A percentile compares a stretch with the other conserved stretches of the same genome.
Conservation (phyloP, 92 coral and sea anemone species). For the Epizoanthus fatuus region DNA sequence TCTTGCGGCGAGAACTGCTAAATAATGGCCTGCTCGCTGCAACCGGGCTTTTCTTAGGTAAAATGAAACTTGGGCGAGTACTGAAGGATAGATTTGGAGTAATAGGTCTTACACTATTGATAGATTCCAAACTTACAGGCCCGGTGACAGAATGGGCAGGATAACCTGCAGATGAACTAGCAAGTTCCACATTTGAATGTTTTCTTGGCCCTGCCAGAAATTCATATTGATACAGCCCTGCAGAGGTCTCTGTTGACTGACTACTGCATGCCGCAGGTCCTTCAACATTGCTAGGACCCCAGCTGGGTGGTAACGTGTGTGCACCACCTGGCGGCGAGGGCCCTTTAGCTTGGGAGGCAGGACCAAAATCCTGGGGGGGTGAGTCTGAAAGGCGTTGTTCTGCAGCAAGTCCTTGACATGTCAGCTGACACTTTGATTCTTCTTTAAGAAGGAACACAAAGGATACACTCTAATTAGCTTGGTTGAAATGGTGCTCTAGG, state of each 20-base stretch:
- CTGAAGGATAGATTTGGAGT: slow-evolving; percentile 26
- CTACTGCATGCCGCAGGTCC: neutral
- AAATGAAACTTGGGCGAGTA: slow-evolving; percentile 51
- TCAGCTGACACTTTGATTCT: slow-evolving; percentile 20
- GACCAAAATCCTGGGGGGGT: slow-evolving; percentile 13
- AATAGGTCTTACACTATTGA: neutral
- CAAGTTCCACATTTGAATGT: neutral
- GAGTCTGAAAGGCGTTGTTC: slow-evolving; percentile 4
- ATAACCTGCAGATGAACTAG: neutral
- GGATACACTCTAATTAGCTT: neutral
- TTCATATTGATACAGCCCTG: neutral
- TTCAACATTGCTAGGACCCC: slow-evolving; percentile 2
- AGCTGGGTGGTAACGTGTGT: neutral
- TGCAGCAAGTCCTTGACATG: neutral
- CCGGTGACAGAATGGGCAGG: neutral
- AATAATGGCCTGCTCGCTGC: slow-evolving; percentile 50
- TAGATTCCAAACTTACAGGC: slow-evolving; percentile 30
- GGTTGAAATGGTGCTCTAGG: no score
- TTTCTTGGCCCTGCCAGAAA: neutral
- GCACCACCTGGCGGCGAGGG: neutral
- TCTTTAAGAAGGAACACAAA: slow-evolving; percentile 11
- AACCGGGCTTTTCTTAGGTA: slow-evolving; percentile 65
- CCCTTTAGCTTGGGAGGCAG: neutral
- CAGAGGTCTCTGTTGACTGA: neutral
- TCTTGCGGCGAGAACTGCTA: slow-evolving; percentile 82